These are phyloP conservation scores for Cyaniris semiargus DNA, from an alignment of 2,888 invertebrate species.

Conservation along the genomic window DNA sequence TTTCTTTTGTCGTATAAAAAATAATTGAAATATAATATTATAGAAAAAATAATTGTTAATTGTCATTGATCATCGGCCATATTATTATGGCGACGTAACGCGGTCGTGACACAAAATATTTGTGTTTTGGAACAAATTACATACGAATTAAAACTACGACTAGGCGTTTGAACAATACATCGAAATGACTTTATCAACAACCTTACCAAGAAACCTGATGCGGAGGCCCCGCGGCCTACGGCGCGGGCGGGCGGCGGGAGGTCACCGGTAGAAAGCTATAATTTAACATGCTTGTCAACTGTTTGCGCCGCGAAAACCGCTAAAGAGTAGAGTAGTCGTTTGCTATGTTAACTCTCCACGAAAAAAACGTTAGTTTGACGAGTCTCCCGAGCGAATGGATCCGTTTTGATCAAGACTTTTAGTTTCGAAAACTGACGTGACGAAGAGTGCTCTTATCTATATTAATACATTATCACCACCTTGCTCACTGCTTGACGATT, in stretches of 20 bases:
- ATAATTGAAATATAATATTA: too few species aligned
- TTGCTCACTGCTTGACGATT: too few species aligned
- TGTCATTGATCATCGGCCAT: too few species aligned
- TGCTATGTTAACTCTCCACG: background rate
- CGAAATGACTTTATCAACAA: background rate
- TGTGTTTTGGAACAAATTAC: background rate
- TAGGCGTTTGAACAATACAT: background rate
- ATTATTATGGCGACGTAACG: too few species aligned
- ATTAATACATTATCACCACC: too few species aligned
- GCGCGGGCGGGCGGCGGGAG: background rate
- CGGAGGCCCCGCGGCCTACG: background rate
- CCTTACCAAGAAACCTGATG: background rate
- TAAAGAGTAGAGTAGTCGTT: background rate
- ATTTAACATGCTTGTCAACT: slow-evolving; percentile 22
- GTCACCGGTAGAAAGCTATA: slow-evolving; percentile 16
- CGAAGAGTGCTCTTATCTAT: too few species aligned
- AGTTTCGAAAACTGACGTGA: too few species aligned
- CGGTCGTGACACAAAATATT: background rate
- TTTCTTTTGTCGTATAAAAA: too few species aligned
- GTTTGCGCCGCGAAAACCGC: background rate
- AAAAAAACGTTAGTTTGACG: too few species aligned
- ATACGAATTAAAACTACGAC: background rate
- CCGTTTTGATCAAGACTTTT: too few species aligned
- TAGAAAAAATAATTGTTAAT: too few species aligned
- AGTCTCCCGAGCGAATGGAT: too few species aligned